Evolutionary conservation across 2,113 vertebrate species (phyloP), one percentile per base, ranked within the genome.

Genomic region (Xiphias gladius): DNA sequence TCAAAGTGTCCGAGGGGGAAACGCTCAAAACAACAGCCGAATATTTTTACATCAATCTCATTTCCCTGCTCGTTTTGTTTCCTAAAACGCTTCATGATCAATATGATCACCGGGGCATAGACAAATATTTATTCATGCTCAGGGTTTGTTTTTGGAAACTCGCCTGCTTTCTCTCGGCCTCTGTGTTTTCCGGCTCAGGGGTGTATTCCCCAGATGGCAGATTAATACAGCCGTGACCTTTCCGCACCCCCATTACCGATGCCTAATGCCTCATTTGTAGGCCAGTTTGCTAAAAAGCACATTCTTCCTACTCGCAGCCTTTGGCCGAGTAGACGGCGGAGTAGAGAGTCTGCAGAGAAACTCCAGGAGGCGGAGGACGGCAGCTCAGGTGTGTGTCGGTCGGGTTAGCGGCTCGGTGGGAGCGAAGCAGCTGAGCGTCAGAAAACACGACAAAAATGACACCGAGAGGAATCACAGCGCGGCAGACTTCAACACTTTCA

Each of bases 171-270:
- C 76, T 54, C 77, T 76, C 75, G 9, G 52, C 52, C 63, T 48
- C 76, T 13, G 58, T 55, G 76, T 80, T 62, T 77, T 76, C 48
- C 52, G 28, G 80, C 90, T 85, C 75, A 30, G 80, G 82, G 86
- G 76, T 68, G 63, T 80, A 87, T 91, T 93, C 94, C 92, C 93
- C 77, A 26, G 91, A 73, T 80, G 39, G 52, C 83, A 88, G 83
- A 95, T 94, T 94, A 94, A 94, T 91, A 93, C 93, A 86, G 83
- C 77, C 76, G 17, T 93, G 92, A 94, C 92, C 93, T 94, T 93
- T 93, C 84, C 80, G 81, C 86, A 72, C 89, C 88, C 73, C 87
- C 90, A 93, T 94, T 93, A 95, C 85, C 83, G 58, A 89, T 75
- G 83, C 91, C 88, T 93, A 93, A 92, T 90, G 90, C 89, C 91